Evolutionary conservation across 2,888 invertebrate species (phyloP).

Genomic region (Erebia epiphron): DNA sequence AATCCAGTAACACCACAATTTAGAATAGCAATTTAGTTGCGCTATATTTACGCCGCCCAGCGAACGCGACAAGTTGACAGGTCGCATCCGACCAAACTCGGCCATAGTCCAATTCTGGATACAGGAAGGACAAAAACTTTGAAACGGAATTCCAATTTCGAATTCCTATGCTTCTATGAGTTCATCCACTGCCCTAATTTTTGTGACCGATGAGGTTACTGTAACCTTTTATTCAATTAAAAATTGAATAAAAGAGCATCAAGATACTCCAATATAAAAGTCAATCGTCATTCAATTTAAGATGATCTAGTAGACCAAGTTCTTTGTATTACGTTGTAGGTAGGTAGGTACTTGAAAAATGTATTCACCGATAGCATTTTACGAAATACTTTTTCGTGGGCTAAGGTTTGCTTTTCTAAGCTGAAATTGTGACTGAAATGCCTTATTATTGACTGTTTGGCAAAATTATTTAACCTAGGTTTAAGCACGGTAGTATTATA

Average conservation of each 20-base stretch:
- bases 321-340: background rate
- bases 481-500: no score
- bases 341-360: no score
- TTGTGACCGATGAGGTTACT: background rate
- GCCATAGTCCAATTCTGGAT: conserved; percentile 65
- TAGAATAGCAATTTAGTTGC: conserved; percentile 16
- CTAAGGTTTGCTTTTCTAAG: background rate
- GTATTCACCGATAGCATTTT: no score
- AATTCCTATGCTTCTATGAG: background rate
- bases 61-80: conserved; percentile 28
- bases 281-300: background rate
- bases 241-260: background rate
- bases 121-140: conserved; percentile 12
- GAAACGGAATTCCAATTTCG: background rate
- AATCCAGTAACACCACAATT: conserved; percentile 18
- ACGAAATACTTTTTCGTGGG: background rate
- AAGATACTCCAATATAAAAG: conserved; percentile 6
- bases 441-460: background rate
- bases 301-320: background rate
- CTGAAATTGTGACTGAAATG: no score
- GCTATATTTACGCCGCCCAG: conserved; percentile 22
- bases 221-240: background rate
- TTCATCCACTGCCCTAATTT: background rate
- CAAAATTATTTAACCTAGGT: background rate
- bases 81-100: conserved; percentile 51